phyloP scores from a whole-genome alignment of 35 echinoderm and acorn worm species.

The Apostichopus japonicus region DNA sequence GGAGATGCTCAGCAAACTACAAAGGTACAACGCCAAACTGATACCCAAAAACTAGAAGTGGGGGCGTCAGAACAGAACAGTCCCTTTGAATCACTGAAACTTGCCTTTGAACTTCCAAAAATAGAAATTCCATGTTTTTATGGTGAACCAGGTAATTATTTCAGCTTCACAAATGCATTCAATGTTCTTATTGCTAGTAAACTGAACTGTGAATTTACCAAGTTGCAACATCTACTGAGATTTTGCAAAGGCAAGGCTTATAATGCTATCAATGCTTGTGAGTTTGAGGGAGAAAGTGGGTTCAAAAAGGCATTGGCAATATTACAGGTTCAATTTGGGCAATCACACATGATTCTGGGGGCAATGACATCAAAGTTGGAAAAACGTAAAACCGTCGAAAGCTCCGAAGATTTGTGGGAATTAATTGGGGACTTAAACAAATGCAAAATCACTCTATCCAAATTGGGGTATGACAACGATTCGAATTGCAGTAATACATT shows the following conservation, averaged over 20 bases:
- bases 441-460: constrained; percentile 46
- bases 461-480: constrained; percentile 52
- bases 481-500: constrained; percentile 39
- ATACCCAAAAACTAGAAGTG: no score
- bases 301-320: constrained; percentile 29
- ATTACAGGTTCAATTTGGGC: constrained; percentile 37
- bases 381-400: background rate
- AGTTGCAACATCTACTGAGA: constrained; percentile 47
- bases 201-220: constrained; percentile 43
- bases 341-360: constrained; percentile 31
- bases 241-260: constrained; percentile 55
- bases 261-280: constrained; percentile 34
- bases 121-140: constrained; percentile 29
- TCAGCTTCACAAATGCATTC: constrained; percentile 41
- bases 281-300: constrained; percentile 24
- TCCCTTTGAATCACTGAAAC: constrained; percentile 23
- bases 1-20: no score
- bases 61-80: background rate
- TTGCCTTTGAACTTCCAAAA: constrained; percentile 56
- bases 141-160: constrained; percentile 47
- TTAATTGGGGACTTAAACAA: constrained; percentile 41
- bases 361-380: constrained; percentile 28
- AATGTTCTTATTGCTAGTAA: constrained; percentile 35
- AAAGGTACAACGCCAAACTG: no score
- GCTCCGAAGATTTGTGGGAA: constrained; percentile 15